Base-by-base conservation (phyloP, 1,140 invertebrate genomes). In the Ceratosolen solmsi region DNA sequence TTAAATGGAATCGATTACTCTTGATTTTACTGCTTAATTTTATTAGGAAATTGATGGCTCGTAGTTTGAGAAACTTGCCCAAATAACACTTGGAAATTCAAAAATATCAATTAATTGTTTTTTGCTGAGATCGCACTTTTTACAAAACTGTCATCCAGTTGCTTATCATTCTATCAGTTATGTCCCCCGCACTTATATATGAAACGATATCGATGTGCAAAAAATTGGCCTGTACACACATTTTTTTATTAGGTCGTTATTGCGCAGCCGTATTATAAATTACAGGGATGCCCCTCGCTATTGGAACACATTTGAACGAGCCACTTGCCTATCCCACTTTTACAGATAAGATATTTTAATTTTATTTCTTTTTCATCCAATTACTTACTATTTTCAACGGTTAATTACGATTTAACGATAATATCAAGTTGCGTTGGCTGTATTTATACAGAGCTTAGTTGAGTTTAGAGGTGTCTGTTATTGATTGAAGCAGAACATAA, bases 171-270 rank as follows among this genome's bases (percentile, higher is more conserved):
- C 46, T 83, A 54, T 8, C 20, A 49, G 54, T 70, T 79, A 30
- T 1, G 1, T 20, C 22, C 15, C 17, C 27, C n/a, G 11, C 83
- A 86, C 82, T 33, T 36, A 79, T 85, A 82, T 82, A 27, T 8
- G 25, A 83, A 71, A 79, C 70, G 74, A 71, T 86, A 86, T 85
- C 83, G 83, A 80, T 83, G 82, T 83, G 85, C 86, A 84, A 87
- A 86, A 89, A 89, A 89, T 89, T 89, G 86, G 84, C 5, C 70
- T 54, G 83, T 87, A 87, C 87, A 87, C 87, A 87, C 85, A 88
- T 88, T 89, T 89, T 89, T 88, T 86, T 88, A 89, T 89, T 89
- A 89, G 85, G 86, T 86, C 82, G 82, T 74, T 56, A 80, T 86
- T 83, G 73, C 82, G 83, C 4, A 85, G 85, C 84, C 85, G 84